Evolutionary conservation across 2,113 vertebrate species (phyloP).

Genomic region (Arothron firmamentum): DNA sequence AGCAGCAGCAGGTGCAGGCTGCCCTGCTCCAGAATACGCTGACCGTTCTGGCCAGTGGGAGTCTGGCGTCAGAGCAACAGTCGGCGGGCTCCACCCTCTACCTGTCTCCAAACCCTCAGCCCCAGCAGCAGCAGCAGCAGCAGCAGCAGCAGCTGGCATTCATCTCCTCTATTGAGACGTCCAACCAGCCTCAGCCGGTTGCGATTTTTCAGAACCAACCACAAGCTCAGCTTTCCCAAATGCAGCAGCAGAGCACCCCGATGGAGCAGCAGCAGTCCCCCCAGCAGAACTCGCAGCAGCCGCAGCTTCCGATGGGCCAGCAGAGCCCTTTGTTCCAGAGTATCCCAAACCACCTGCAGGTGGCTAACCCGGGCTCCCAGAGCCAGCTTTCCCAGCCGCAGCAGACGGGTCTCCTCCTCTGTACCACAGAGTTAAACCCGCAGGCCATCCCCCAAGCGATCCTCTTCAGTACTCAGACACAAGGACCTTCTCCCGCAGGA

Average conservation of each 20-base stretch:
- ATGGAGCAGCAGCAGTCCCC: slow-evolving; percentile 88
- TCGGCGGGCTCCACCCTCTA: slow-evolving; percentile 79
- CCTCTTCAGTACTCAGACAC: slow-evolving; percentile 75
- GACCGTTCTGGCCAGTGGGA: slow-evolving; percentile 80
- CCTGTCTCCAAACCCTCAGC: slow-evolving; percentile 78
- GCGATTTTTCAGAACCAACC: slow-evolving; percentile 74
- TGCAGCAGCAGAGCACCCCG: slow-evolving; percentile 81
- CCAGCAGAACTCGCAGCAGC: slow-evolving; percentile 75
- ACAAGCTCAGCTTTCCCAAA: slow-evolving; percentile 74
- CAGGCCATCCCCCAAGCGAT: slow-evolving; percentile 82
- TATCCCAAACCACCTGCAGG: slow-evolving; percentile 69
- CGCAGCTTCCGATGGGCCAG: slow-evolving; percentile 72
- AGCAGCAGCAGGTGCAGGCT: slow-evolving; percentile 88
- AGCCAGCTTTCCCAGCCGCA: slow-evolving; percentile 63
- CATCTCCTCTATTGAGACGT: slow-evolving; percentile 80
- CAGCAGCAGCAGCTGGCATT: slow-evolving; percentile 82
- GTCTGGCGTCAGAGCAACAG: slow-evolving; percentile 84
- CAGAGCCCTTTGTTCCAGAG: slow-evolving; percentile 79
- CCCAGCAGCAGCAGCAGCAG: slow-evolving; percentile 43
- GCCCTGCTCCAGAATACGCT: slow-evolving; percentile 85
- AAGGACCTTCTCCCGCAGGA: slow-evolving; percentile 62
- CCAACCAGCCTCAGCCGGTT: slow-evolving; percentile 68
- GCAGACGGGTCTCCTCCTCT: slow-evolving; percentile 84
- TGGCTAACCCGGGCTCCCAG: slow-evolving; percentile 47
- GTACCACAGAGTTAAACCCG: slow-evolving; percentile 82